phyloP scores from a whole-genome alignment of 2,888 invertebrate species.

The Prenolepis imparis region DNA sequence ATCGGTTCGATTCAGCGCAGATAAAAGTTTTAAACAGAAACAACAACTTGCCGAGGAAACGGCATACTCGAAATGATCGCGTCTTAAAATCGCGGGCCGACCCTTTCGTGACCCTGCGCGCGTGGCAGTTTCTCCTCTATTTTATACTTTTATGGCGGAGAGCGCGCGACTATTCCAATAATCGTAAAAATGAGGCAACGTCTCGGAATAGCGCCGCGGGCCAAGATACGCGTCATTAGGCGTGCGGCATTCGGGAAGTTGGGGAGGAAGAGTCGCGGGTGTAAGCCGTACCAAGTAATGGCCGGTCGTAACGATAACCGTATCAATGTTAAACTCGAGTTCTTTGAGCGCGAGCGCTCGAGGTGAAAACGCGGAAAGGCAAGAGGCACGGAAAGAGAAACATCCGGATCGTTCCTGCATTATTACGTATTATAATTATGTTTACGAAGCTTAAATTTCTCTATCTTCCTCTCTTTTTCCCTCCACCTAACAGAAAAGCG shows the following conservation, averaged over 20 bases:
- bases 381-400: conserved; percentile 26
- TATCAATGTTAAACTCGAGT: conserved; percentile 58
- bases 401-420: conserved; percentile 35
- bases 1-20: background rate
- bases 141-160: conserved; percentile 52
- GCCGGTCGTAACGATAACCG: conserved; percentile 60
- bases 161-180: conserved; percentile 56
- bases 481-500: background rate
- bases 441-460: background rate
- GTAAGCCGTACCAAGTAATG: conserved; percentile 58
- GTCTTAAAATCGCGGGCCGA: conserved; percentile 50
- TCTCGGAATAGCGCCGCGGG: conserved; percentile 53
- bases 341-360: conserved; percentile 16
- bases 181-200: conserved; percentile 56
- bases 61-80: conserved; percentile 50
- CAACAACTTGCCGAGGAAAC: conserved; percentile 17
- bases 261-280: conserved; percentile 52
- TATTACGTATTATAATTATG: conserved; percentile 39
- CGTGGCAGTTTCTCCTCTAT: conserved; percentile 48
- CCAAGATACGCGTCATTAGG: conserved; percentile 61
- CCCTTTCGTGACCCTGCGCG: conserved; percentile 20
- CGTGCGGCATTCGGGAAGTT: conserved; percentile 56
- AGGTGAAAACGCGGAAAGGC: conserved; percentile 45
- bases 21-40: background rate
- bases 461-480: background rate